phyloP scores from a whole-genome alignment of 2,797 vertebrate species.

The Anniella stebbinsi region DNA sequence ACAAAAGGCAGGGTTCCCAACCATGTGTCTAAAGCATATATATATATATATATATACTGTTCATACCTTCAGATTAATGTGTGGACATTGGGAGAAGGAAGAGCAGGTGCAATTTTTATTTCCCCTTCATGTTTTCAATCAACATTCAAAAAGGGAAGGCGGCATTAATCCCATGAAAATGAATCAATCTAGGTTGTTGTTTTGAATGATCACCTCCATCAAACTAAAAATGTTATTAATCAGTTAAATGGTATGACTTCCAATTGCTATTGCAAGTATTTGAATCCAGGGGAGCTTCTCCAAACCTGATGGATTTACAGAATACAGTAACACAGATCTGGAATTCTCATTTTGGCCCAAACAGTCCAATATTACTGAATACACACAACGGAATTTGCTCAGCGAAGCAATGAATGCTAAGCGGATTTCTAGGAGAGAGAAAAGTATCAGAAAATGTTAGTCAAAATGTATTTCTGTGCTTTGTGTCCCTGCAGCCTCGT shows the following conservation, averaged over 20 bases:
- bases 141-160: not conserved
- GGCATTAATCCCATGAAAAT: conserved; percentile 10
- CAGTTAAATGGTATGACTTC: not conserved
- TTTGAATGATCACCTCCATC: not conserved
- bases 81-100: not conserved
- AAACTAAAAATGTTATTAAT: not conserved
- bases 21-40: no score
- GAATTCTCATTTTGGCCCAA: conserved; percentile 35
- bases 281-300: not conserved
- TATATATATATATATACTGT: not conserved
- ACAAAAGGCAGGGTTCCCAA: not conserved
- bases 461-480: conserved; percentile 20
- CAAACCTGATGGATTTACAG: not conserved
- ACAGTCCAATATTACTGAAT: conserved; percentile 10
- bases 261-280: not conserved
- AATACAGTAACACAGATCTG: conserved; percentile 1
- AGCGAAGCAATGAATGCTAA: conserved; percentile 22
- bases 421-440: not conserved
- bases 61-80: not conserved
- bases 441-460: conserved; percentile 28
- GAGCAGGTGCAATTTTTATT: not conserved
- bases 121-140: not conserved
- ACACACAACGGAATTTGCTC: not conserved
- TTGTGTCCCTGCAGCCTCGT: not conserved
- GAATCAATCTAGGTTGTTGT: not conserved